Evolutionary conservation across 2,113 vertebrate genomes (phyloP).

Genomic region (Nesogale talazaci): DNA sequence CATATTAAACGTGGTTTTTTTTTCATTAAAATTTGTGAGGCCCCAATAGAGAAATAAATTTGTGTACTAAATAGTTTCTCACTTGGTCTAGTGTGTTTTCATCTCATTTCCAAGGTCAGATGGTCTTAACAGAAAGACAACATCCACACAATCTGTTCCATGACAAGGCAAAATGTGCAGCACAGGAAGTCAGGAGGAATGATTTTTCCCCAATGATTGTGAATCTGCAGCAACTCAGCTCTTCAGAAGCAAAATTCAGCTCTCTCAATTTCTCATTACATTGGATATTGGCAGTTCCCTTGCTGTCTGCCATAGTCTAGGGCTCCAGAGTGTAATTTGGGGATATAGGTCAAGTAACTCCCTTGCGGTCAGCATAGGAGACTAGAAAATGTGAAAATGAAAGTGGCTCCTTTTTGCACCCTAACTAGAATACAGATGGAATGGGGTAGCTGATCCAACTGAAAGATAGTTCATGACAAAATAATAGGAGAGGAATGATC

Average conservation of each 20-base stretch:
- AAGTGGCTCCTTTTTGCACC: background rate
- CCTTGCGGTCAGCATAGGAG: background rate
- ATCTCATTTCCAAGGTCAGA: slow-evolving; percentile 89
- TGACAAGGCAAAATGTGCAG: slow-evolving; percentile 88
- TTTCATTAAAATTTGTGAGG: slow-evolving; percentile 90
- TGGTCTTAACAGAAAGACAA: slow-evolving; percentile 90
- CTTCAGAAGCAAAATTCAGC: slow-evolving; percentile 74
- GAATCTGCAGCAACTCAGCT: slow-evolving; percentile 81
- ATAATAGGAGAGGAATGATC: background rate
- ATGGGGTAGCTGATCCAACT: background rate
- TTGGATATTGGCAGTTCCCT: background rate
- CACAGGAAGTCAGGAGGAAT: slow-evolving; percentile 87
- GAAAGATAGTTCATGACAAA: background rate
- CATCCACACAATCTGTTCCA: slow-evolving; percentile 89
- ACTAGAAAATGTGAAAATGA: background rate
- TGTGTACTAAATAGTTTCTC: slow-evolving; percentile 89
- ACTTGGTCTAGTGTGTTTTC: slow-evolving; percentile 90
- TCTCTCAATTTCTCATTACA: slow-evolving; percentile 8
- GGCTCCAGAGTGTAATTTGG: background rate
- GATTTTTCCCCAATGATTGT: slow-evolving; percentile 82
- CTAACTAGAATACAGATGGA: background rate
- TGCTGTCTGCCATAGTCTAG: background rate
- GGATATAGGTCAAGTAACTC: background rate
- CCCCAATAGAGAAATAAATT: slow-evolving; percentile 85
- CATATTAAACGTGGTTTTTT: slow-evolving; percentile 90